Percentiles rank a stretch among this genome's conserved stretches.
These are phyloP conservation scores for Vireo altiloquus DNA, from an alignment of 2,113 vertebrate genomes.

Conservation along the genomic window DNA sequence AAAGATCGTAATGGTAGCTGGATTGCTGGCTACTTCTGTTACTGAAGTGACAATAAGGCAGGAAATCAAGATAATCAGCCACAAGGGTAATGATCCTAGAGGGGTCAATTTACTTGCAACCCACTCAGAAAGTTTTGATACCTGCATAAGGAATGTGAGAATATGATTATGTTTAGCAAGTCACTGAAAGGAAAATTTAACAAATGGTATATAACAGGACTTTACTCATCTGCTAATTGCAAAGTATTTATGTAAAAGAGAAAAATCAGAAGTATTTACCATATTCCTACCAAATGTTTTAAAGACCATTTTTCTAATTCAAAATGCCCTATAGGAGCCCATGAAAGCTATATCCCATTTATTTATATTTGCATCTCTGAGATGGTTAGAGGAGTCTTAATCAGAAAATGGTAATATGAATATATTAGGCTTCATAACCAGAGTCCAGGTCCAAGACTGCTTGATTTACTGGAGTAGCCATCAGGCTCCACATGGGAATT, in stretches of 20 bases:
- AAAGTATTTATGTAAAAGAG: background rate
- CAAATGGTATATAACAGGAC: background rate
- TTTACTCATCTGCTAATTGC: background rate
- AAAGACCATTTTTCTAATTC: background rate
- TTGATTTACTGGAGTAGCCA: background rate
- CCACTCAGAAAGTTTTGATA: constrained; percentile 84
- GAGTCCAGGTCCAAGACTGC: background rate
- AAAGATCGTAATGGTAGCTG: constrained; percentile 90
- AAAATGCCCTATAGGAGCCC: background rate
- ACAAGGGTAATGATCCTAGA: constrained; percentile 80
- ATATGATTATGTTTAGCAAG: background rate
- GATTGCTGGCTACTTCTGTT: constrained; percentile 92
- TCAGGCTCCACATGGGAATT: background rate
- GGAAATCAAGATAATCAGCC: constrained; percentile 79
- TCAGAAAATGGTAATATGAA: background rate
- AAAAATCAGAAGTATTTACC: background rate
- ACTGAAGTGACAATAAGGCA: constrained; percentile 87
- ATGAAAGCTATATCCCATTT: background rate
- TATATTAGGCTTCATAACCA: background rate
- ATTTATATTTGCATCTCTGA: background rate
- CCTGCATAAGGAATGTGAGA: constrained; percentile 64
- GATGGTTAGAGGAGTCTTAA: background rate
- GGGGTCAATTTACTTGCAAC: constrained; percentile 84
- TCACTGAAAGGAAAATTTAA: background rate
- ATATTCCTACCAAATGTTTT: background rate